Conservation (phyloP, 2,113 vertebrate species). For the Dromiciops gliroides region DNA sequence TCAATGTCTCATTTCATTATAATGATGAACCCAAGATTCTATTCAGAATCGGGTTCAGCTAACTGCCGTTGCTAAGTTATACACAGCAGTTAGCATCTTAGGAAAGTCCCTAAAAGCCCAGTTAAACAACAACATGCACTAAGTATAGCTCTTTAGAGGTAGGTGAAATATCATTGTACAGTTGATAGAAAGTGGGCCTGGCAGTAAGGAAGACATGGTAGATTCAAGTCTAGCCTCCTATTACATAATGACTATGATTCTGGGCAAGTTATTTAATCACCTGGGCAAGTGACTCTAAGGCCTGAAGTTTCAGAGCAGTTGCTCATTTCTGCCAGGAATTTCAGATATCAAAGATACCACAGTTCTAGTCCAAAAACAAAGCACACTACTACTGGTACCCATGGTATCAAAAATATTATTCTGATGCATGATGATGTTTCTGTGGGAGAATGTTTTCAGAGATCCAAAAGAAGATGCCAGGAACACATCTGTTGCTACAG, state of each 20-base stretch:
- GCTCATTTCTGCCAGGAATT: background rate
- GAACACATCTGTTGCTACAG: background rate
- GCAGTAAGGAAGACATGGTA: background rate
- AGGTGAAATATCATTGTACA: background rate
- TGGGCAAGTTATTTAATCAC: background rate
- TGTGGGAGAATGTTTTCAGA: background rate
- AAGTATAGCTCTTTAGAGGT: background rate
- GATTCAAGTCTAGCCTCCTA: background rate
- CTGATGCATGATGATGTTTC: background rate
- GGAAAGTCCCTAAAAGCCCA: background rate
- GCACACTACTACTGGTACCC: background rate
- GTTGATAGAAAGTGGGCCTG: background rate
- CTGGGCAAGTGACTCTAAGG: background rate
- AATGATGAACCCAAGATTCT: background rate
- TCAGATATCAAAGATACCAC: background rate
- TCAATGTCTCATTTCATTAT: background rate
- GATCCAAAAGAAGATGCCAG: background rate
- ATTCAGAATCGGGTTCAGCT: background rate
- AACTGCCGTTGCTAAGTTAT: background rate
- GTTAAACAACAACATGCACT: background rate
- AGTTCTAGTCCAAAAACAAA: background rate
- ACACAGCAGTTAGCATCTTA: background rate
- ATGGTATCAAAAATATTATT: background rate
- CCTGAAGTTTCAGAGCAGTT: background rate
- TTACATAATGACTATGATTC: background rate